A percentile compares a stretch with the other conserved stretches of the same genome.
These are phyloP conservation scores for Ostrea denselamellosa DNA, from an alignment of 1,140 invertebrate genomes.

Conservation along the genomic window DNA sequence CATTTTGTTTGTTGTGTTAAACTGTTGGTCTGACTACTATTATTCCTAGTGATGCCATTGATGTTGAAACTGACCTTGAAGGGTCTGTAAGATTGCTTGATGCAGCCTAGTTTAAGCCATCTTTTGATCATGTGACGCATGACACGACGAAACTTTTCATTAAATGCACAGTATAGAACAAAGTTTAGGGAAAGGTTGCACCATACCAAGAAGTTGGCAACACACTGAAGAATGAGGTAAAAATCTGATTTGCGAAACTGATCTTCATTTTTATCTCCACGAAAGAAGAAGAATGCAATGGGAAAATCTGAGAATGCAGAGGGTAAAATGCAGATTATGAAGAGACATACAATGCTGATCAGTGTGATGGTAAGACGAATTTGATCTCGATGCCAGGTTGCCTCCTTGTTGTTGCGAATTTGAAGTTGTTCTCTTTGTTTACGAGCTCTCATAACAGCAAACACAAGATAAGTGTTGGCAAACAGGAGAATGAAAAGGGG, in stretches of 20 bases:
- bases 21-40: constrained; percentile 60
- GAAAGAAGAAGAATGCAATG: constrained; percentile 69
- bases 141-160: constrained; percentile 70
- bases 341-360: constrained; percentile 73
- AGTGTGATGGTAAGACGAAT: constrained; percentile 71
- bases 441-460: constrained; percentile 66
- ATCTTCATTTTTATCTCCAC: constrained; percentile 48
- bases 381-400: constrained; percentile 69
- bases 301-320: constrained; percentile 70
- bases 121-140: constrained; percentile 56
- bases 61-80: constrained; percentile 60
- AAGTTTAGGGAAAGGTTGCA: constrained; percentile 74
- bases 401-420: constrained; percentile 68
- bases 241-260: constrained; percentile 59
- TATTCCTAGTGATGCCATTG: constrained; percentile 60
- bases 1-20: constrained; percentile 60
- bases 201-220: constrained; percentile 69
- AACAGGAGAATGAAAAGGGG: constrained; percentile 65
- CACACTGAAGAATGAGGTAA: constrained; percentile 62
- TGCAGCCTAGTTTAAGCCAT: constrained; percentile 39
- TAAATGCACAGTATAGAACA: constrained; percentile 73
- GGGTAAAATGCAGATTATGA: constrained; percentile 73
- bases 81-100: constrained; percentile 48
- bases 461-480: constrained; percentile 70
- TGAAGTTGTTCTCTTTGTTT: constrained; percentile 63